Evolutionary conservation across 2,113 vertebrate species (phyloP), one percentile per base, ranked within the genome.

Genomic region (Saguinus imperator): DNA sequence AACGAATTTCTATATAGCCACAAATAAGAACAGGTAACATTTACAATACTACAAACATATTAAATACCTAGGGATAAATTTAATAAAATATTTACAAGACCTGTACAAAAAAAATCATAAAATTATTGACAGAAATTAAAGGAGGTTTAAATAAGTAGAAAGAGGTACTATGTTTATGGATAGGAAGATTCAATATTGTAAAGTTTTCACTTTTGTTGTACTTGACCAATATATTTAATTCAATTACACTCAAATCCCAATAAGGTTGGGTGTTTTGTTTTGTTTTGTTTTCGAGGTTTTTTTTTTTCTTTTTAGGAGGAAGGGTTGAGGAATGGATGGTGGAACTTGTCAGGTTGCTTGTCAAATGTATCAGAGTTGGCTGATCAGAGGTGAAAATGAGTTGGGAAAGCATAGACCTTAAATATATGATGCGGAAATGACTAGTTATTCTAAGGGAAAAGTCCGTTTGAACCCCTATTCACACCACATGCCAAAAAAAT

Each of bases 1-100:
- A 90, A 58, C 73, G 16, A 17, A 94, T 94, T 94, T 94, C 52
- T 91, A n/a, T 79, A 48, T n/a, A 70, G 32, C 48, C 80, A 58
- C 20, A 87, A 61, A 52, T 84, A 87, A 79, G 91, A 87, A 27
- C 3, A 83, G 40, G 13, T 66, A 66, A 43, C 3, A 37, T n/a
- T 95, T 80, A 81, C 1, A 64, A 27, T 37, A 86, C 32, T 77
- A 89, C 61, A 37, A 77, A 76, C 81, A 58, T 57, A 73, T 94
- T 80, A 94, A 90, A 58, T 76, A 89, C 1, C 3, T 50, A 70
- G 45, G n/a, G 66, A 96, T 87, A 85, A 61, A 37, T 61, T 61
- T 89, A 86, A 82, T 4, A 93, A 93, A 94, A 76, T 87, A 73
- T 40, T 14, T 81, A 6, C 3, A 50, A 92, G 21, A 77, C 1